Percentiles rank a stretch among this genome's conserved stretches.
phyloP scores from a whole-genome alignment of 2,113 vertebrate species.

The Chionomys nivalis region DNA sequence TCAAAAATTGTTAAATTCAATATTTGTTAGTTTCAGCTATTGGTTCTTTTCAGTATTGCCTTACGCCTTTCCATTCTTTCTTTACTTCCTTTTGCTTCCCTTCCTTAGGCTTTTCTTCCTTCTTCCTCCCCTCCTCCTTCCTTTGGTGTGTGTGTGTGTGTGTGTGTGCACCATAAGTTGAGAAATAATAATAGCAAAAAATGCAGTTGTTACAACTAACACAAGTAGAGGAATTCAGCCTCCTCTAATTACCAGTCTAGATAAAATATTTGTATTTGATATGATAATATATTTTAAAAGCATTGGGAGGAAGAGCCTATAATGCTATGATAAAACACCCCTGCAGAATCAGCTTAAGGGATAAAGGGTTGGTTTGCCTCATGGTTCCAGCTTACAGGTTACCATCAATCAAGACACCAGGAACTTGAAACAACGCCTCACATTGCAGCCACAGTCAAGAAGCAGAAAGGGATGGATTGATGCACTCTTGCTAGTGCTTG shows the following conservation, averaged over 20 bases:
- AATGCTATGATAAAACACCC: background rate
- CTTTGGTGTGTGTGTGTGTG: background rate
- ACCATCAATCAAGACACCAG: background rate
- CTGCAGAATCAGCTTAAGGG: background rate
- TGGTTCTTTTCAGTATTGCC: background rate
- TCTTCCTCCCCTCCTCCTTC: background rate
- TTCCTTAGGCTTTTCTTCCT: rapidly evolving
- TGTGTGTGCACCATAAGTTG: background rate
- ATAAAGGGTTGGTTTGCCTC: background rate
- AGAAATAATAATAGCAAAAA: background rate
- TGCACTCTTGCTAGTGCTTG: background rate
- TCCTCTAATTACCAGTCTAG: background rate
- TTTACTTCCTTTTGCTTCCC: background rate
- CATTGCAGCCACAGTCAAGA: too few species aligned
- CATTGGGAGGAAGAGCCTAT: background rate
- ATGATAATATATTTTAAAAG: background rate
- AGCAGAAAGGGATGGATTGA: background rate
- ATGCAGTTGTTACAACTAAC: background rate
- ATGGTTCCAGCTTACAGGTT: background rate
- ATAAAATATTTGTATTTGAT: background rate
- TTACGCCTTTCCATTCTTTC: background rate
- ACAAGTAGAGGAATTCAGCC: background rate
- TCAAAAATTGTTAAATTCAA: background rate
- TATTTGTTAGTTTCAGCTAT: background rate
- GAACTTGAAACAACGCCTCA: background rate